Base-by-base conservation (phyloP, 2,113 vertebrate species). In the Malaclemys terrapin region DNA sequence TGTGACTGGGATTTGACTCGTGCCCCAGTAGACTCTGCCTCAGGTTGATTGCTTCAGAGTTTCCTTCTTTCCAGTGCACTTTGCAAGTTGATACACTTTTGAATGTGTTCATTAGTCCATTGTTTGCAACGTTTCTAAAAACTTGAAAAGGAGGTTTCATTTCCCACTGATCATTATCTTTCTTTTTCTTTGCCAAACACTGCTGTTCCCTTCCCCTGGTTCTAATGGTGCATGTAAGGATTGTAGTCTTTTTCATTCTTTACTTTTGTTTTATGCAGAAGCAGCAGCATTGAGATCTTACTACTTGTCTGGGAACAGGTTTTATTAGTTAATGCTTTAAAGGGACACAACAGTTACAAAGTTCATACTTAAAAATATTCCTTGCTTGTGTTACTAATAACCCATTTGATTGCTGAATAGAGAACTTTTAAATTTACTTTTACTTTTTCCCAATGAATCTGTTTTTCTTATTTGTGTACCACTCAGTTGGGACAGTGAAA, bases 1-100 rank as follows among this genome's bases (percentile, higher is more conserved):
- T 95, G 94, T 97, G 89, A 91, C 95, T 96, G 92, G 94, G 91
- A 96, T 88, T 95, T 93, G 94, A 95, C 94, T 93, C 88, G 84
- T 95, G 85, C 90, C 88, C 90, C 85, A 89, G 38, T 57, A 54
- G 85, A 87, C 89, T 87, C 88, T 53, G 84, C 47, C 19, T 95
- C 89, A 42, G 0, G 3, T 13, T 42, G 29, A 5, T 84, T 91
- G 62, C 1, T 85, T 76, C 62, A 6, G n/a, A 47, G 54, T 38
- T 47, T 38, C 16, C 27, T 65, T 38, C 47, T 65, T 50, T 25
- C 4, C 42, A 14, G 12, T 47, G 25, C 13, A 27, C 42, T 78
- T 78, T 29, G 42, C 20, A 78, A 62, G 38, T 87, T 57, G 62
- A 17, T 52, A 17, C 2, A 47, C 14, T 82, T 91, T 56, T 89